Evolutionary conservation across 2,113 vertebrate genomes (phyloP).

Genomic region (Sylvietta virens): DNA sequence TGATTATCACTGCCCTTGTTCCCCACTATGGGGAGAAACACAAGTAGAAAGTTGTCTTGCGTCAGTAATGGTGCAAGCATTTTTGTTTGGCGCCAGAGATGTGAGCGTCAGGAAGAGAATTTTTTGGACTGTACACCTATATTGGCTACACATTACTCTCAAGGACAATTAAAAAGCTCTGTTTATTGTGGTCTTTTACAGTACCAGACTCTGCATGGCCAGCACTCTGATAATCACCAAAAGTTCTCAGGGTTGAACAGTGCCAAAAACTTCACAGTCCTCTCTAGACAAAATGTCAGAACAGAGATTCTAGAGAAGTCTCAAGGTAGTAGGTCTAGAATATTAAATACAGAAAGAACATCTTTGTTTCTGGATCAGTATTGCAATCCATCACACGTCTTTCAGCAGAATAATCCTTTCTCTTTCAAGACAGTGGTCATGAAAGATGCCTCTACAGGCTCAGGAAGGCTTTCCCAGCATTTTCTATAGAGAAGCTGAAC

Average conservation of each 20-base stretch:
- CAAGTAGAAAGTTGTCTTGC: not conserved
- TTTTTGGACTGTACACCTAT: not conserved
- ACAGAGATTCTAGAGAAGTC: not conserved
- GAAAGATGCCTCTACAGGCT: not conserved
- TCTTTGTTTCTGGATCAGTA: not conserved
- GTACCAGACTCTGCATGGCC: not conserved
- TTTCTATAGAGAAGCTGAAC: not conserved
- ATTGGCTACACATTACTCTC: not conserved
- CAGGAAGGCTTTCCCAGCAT: not conserved
- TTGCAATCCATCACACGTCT: not conserved
- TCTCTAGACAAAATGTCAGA: not conserved
- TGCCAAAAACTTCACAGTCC: not conserved
- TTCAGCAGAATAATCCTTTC: not conserved
- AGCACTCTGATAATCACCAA: not conserved
- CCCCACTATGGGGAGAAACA: not conserved
- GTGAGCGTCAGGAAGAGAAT: not conserved
- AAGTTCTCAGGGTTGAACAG: not conserved
- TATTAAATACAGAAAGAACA: not conserved
- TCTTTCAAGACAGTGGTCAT: not conserved
- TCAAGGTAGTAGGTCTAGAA: not conserved
- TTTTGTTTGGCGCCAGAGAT: not conserved
- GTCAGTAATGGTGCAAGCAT: fast-evolving
- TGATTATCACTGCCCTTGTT: not conserved
- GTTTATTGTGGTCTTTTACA: not conserved
- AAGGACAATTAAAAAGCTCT: not conserved